Base-by-base conservation (phyloP, 2,797 vertebrate genomes). In the Petrocephalus sullivani region DNA sequence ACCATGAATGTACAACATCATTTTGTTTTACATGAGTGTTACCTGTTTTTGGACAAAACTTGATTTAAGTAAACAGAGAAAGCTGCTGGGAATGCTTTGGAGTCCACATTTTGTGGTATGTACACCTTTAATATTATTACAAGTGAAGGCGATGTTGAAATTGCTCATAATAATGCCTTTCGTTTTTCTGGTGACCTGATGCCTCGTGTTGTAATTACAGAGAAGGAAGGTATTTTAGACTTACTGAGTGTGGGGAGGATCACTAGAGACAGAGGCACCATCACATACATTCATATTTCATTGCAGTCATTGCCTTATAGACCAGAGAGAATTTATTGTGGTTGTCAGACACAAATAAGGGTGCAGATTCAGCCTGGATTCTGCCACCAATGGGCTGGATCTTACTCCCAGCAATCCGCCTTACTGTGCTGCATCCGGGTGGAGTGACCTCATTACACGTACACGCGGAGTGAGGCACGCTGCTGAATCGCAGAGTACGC, bases 391-490 rank as follows among this genome's bases (percentile, higher is more conserved):
- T 49, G 41, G n/a, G 51, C 19, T 51, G 8, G 28, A 60, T 86
- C 33, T 86, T 86, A 86, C 58, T 86, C 53, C 84, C 84, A 33
- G 23, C 28, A 28, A 56, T 56, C 33, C 6, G 7, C 49, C 58
- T 86, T 28, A 58, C 54, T 1, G 23, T 86, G 54, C 84, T 60
- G 16, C 84, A 41, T 5, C 53, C 16, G 7, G 28, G 23, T 16
- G 84, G 56, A 86, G 21, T 58, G 84, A 86, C 53, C 84, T 86
- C 56, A 86, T 86, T 86, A 86, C 21, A 54, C 8, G 2, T 85
- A 41, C 9, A 16, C 56, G 33, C 51, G 8, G 54, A 8, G 84
- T 58, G 54, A 85, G 28, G 83, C 51, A 58, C 53, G 33, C 0
- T 6, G 28, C 54, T 58, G 19, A 86, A 86, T 86, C 54, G n/a